Conservation (phyloP, 2,888 invertebrate species). For the Ennomos quercinarius region DNA sequence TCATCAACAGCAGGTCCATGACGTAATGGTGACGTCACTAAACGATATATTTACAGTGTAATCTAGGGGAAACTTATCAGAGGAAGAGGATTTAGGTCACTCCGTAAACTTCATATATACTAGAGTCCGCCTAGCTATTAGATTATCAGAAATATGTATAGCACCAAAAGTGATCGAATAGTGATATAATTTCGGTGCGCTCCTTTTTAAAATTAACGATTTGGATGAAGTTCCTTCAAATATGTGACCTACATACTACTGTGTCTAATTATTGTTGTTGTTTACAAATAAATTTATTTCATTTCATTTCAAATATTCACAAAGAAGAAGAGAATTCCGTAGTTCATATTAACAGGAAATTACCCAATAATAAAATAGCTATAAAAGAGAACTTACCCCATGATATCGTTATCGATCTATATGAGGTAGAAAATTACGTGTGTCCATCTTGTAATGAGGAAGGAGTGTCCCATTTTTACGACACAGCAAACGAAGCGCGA, state of each 20-base stretch:
- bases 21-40: constrained; percentile 67
- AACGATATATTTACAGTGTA: constrained; percentile 50
- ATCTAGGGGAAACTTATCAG: constrained; percentile 28
- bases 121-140: constrained; percentile 3
- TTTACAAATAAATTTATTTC: too few relatives aligned
- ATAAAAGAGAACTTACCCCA: constrained; percentile 7
- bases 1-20: constrained; percentile 55
- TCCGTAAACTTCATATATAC: neutral
- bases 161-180: neutral
- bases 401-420: constrained; percentile 31
- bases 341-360: constrained; percentile 7
- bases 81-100: constrained; percentile 19
- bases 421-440: constrained; percentile 34
- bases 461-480: constrained; percentile 59
- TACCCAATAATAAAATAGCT: constrained; percentile 8
- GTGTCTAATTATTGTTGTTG: too few relatives aligned
- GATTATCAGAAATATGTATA: constrained; percentile 12
- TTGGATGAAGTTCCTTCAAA: constrained; percentile 1
- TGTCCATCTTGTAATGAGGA: constrained; percentile 42
- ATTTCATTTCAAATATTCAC: too few relatives aligned
- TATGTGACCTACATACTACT: too few relatives aligned
- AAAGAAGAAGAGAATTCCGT: constrained; percentile 1
- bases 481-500: constrained; percentile 53
- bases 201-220: constrained; percentile 1
- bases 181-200: neutral